phyloP scores from a whole-genome alignment of 2,888 invertebrate genomes.

The Fabriciana adippe region DNA sequence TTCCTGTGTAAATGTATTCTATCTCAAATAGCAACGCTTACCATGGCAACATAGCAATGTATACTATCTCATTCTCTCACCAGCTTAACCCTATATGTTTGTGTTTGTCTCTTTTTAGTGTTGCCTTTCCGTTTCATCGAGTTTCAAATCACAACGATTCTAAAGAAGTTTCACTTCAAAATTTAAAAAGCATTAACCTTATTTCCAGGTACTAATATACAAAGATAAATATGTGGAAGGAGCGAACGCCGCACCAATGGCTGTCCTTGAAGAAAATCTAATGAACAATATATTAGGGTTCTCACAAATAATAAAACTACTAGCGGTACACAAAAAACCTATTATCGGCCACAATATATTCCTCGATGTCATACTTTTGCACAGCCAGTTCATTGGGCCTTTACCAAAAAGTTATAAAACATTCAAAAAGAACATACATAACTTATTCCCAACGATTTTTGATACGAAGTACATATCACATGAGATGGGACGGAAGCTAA shows the following conservation, averaged over 20 bases:
- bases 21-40: too few relatives aligned
- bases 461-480: constrained; percentile 89
- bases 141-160: too few relatives aligned
- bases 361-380: constrained; percentile 86
- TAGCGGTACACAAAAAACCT: constrained; percentile 85
- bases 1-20: too few relatives aligned
- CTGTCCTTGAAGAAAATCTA: constrained; percentile 74
- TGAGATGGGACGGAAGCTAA: constrained; percentile 71
- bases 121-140: not conserved
- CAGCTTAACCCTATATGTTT: too few relatives aligned
- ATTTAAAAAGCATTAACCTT: constrained; percentile 20
- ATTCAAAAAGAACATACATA: constrained; percentile 85
- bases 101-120: too few relatives aligned
- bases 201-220: constrained; percentile 69
- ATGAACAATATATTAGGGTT: constrained; percentile 84
- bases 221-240: constrained; percentile 68
- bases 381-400: constrained; percentile 87
- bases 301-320: constrained; percentile 83
- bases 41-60: too few relatives aligned
- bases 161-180: too few relatives aligned
- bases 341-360: constrained; percentile 89
- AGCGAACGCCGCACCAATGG: constrained; percentile 59
- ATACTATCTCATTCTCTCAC: too few relatives aligned
- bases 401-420: constrained; percentile 84
- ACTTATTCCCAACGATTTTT: constrained; percentile 85